Percentiles rank a stretch among this genome's conserved stretches.
Conservation (phyloP, 2,797 vertebrate species). For the Semotilus atromaculatus region DNA sequence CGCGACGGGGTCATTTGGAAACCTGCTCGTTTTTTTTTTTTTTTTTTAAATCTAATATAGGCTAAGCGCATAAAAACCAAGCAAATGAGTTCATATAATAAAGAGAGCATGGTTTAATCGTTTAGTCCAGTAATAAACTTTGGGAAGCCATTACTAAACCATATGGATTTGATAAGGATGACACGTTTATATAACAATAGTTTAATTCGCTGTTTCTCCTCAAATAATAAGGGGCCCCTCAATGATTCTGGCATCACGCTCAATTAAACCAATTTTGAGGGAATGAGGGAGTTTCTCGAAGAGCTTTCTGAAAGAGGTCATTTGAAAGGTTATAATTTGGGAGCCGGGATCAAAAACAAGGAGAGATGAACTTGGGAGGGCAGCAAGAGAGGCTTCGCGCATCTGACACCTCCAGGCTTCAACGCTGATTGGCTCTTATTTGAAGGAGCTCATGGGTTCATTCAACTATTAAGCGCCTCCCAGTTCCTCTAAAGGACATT, state of each 20-base stretch:
- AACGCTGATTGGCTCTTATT: constrained; percentile 94
- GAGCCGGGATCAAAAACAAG: constrained; percentile 81
- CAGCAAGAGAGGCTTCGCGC: constrained; percentile 73
- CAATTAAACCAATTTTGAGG: constrained; percentile 79
- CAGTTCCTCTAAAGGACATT: constrained; percentile 98
- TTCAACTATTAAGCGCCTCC: constrained; percentile 98
- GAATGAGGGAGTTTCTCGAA: constrained; percentile 69
- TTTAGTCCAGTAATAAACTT: constrained; percentile 35
- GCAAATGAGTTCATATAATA: constrained; percentile 11
- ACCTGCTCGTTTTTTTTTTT: neutral
- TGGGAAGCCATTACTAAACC: constrained; percentile 36
- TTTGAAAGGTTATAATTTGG: constrained; percentile 81
- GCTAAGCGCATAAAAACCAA: neutral
- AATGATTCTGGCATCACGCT: constrained; percentile 63
- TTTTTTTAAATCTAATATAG: neutral
- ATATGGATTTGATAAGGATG: constrained; percentile 45
- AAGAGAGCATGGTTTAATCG: constrained; percentile 17
- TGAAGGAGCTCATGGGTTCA: constrained; percentile 93
- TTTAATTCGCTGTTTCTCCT: constrained; percentile 49
- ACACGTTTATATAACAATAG: constrained; percentile 46
- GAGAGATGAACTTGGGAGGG: constrained; percentile 80
- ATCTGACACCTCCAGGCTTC: constrained; percentile 89
- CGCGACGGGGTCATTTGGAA: neutral
- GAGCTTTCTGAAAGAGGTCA: constrained; percentile 76
- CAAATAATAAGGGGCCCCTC: constrained; percentile 35